Percentiles rank a stretch among this genome's conserved stretches.
These are phyloP conservation scores for Platanista minor DNA, from an alignment of 2,113 vertebrate genomes.

Conservation along the genomic window DNA sequence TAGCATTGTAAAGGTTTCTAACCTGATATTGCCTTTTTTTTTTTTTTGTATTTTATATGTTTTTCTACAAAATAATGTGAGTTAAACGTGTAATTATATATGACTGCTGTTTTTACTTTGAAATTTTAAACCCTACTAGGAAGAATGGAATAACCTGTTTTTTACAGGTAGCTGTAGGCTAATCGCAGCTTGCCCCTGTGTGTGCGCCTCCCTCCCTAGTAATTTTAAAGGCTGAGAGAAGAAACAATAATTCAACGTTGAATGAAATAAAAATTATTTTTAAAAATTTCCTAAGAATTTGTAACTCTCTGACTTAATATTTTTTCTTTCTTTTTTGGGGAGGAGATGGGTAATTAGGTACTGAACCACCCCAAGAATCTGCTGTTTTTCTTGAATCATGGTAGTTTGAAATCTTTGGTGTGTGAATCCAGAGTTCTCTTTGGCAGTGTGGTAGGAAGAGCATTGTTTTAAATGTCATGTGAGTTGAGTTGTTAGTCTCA, in stretches of 20 bases:
- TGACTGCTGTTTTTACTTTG: slow-evolving; percentile 36
- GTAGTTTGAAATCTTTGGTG: background rate
- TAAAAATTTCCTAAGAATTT: background rate
- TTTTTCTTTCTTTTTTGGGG: background rate
- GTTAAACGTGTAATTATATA: background rate
- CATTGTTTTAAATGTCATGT: background rate
- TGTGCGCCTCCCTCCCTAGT: background rate
- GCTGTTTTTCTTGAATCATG: background rate
- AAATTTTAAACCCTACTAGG: background rate
- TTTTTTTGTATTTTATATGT: background rate
- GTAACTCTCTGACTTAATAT: background rate
- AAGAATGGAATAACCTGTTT: background rate
- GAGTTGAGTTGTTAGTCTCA: background rate
- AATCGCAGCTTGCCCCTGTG: background rate
- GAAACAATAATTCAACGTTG: background rate
- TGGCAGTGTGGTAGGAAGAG: background rate
- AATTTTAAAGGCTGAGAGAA: slow-evolving; percentile 7
- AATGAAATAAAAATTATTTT: slow-evolving; percentile 23
- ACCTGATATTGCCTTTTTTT: background rate
- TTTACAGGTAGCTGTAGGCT: background rate
- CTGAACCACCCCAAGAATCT: background rate
- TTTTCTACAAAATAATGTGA: slow-evolving; percentile 22
- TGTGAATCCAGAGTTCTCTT: background rate
- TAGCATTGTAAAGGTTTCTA: slow-evolving; percentile 1
- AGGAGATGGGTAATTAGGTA: background rate